Evolutionary conservation across 2,797 vertebrate genomes (phyloP), one percentile per base, ranked within the genome.

Genomic region (Gambelia wislizenii): DNA sequence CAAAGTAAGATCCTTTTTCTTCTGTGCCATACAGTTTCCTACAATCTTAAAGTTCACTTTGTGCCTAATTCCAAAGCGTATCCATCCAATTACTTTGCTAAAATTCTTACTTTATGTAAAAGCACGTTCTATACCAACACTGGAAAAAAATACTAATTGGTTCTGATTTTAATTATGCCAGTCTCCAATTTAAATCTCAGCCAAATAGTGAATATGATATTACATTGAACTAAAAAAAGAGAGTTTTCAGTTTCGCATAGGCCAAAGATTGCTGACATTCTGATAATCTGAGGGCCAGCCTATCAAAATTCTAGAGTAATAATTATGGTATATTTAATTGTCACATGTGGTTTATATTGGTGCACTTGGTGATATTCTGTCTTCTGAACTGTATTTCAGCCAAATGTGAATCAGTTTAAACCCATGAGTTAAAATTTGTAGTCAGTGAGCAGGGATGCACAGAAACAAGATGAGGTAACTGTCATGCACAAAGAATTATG

Each of bases 61-160:
- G 54, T 44, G 39, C 22, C 80, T 85, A 81, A 89, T 85, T 85
- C 83, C 22, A 78, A 80, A 25, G 33, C 83, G 80, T 84, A 74
- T 33, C 18, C 52, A 61, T 74, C 52, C 83, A 85, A 89, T 89
- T 89, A 80, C 14, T 80, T 61, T 64, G 42, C 54, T 72, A 81
- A 89, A 36, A 80, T 81, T 80, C 52, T 85, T 72, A 52, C 72
- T 49, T 39, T 54, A 80, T 75, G 77, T 81, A 80, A 64, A 81
- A 79, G 54, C 88, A 89, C 6, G 42, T 74, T 85, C 33, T 33
- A 52, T 64, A 80, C 42, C 27, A 80, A 74, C 30, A 81, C n/a
- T 85, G 83, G n/a, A n/a, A 54, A 89, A 80, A 85, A 77, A 80
- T 39, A 61, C 77, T 89, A 89, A 89, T 85, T 80, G 77, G 67